Conservation (phyloP, 2,113 vertebrate species). For the Gymnocephalus cernua region DNA sequence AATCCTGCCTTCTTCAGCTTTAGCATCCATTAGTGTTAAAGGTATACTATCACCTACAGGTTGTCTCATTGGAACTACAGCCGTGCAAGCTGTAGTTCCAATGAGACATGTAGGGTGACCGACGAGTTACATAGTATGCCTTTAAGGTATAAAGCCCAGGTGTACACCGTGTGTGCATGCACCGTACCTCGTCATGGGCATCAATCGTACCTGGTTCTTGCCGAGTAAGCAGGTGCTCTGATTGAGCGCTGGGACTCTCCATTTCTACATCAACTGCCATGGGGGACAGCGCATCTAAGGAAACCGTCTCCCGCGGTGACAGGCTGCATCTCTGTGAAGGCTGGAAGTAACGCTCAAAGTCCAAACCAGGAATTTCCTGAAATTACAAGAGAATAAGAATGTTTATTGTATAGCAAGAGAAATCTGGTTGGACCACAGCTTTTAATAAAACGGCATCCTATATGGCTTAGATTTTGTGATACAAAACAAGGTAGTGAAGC, state of each 20-base stretch:
- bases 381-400: background rate
- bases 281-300: constrained; percentile 66
- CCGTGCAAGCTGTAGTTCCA: too few species aligned
- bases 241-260: constrained; percentile 75
- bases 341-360: constrained; percentile 83
- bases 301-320: constrained; percentile 50
- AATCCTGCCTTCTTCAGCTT: background rate
- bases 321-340: constrained; percentile 69
- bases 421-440: background rate
- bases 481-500: background rate
- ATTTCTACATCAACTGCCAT: constrained; percentile 69
- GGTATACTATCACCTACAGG: too few species aligned
- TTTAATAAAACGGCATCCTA: background rate
- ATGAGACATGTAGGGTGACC: too few species aligned
- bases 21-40: background rate
- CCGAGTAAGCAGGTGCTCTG: constrained; percentile 39
- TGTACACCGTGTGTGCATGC: background rate
- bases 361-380: constrained; percentile 74
- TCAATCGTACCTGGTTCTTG: constrained; percentile 61
- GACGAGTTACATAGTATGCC: too few species aligned
- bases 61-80: too few species aligned
- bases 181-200: constrained; percentile 21
- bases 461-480: too few species aligned
- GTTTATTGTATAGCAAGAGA: background rate
- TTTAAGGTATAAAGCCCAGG: background rate